A percentile compares a stretch with the other conserved stretches of the same genome.
phyloP scores from a whole-genome alignment of 23 tunicate species.

The Trididemnum miniatum region DNA sequence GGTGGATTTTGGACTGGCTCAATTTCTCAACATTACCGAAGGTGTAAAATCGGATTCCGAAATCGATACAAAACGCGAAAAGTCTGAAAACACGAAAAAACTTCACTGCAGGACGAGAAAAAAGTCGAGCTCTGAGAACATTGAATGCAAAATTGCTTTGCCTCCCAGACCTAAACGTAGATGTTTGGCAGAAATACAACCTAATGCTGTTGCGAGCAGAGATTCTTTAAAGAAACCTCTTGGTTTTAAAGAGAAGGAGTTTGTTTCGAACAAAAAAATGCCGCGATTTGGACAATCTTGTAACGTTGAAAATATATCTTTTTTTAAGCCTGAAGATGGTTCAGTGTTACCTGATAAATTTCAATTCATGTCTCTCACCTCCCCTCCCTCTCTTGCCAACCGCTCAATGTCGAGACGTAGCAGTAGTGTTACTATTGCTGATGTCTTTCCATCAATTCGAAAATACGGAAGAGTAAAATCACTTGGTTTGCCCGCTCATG shows the following conservation, averaged over 20 bases:
- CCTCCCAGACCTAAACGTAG: conserved; percentile 40
- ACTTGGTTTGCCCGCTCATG: neutral
- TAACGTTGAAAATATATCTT: conserved; percentile 4
- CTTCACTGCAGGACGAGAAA: neutral
- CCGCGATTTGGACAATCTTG: conserved; percentile 12
- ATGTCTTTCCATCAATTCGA: conserved; percentile 49
- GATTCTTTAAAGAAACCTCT: neutral
- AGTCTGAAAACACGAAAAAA: neutral
- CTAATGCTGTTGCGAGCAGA: conserved; percentile 2
- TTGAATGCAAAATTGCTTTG: neutral
- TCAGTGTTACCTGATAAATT: neutral
- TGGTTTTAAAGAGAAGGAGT: neutral
- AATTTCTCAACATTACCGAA: conserved; percentile 12
- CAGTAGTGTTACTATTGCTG: conserved; percentile 43
- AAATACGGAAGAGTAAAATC: conserved; percentile 4
- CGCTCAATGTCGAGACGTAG: neutral
- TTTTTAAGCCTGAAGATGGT: neutral
- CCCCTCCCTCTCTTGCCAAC: conserved; percentile 8
- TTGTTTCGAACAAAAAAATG: neutral
- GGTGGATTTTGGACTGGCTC: conserved; percentile 91
- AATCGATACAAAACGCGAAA: neutral
- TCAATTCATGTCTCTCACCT: conserved; percentile 10
- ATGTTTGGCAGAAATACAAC: conserved; percentile 50
- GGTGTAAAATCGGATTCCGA: neutral
- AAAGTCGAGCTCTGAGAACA: neutral